phyloP scores from a whole-genome alignment of 2,113 vertebrate genomes.

The Casuarius casuarius region DNA sequence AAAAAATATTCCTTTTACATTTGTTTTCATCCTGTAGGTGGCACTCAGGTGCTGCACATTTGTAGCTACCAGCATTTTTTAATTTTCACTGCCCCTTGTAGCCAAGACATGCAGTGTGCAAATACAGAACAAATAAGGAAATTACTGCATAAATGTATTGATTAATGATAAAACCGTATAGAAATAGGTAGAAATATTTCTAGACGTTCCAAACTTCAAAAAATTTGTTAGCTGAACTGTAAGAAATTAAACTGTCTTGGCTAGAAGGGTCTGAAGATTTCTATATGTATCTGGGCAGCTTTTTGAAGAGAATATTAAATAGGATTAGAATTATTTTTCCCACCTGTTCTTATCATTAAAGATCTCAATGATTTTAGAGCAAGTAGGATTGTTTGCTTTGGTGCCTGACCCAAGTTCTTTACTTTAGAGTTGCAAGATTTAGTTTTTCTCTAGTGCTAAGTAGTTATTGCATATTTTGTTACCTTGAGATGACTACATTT shows the following conservation, averaged over 20 bases:
- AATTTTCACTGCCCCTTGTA: neutral
- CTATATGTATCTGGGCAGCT: neutral
- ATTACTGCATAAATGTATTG: neutral
- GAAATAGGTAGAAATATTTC: neutral
- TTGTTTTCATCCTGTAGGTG: conserved; percentile 72
- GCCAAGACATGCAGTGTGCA: neutral
- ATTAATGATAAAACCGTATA: neutral
- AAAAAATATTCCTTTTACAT: neutral
- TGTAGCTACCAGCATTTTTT: neutral
- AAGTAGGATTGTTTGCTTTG: neutral
- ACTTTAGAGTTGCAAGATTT: neutral
- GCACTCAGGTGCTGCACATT: conserved; percentile 57
- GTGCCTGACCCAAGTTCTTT: neutral
- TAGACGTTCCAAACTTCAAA: neutral
- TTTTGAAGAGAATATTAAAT: neutral
- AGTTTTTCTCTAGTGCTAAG: neutral
- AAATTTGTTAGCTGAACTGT: neutral
- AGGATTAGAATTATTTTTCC: neutral
- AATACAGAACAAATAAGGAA: neutral
- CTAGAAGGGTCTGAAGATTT: neutral
- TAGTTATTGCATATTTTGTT: neutral
- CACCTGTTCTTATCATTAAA: neutral
- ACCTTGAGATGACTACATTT: neutral
- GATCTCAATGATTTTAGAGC: neutral
- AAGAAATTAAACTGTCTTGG: neutral